Evolutionary conservation across 2,797 vertebrate genomes (phyloP).

Genomic region (Percopsis omiscomaycus): DNA sequence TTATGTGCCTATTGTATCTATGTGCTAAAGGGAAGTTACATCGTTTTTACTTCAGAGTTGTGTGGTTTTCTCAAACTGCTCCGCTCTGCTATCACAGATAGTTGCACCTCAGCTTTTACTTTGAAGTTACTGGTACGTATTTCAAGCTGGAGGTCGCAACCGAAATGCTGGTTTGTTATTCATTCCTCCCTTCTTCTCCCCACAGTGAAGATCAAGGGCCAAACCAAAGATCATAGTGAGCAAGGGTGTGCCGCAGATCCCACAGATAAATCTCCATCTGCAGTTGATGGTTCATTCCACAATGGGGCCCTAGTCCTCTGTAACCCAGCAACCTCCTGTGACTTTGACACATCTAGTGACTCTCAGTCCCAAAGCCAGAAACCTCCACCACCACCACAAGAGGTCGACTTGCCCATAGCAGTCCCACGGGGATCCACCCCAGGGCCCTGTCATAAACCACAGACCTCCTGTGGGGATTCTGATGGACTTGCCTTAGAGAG

Average conservation of each 20-base stretch:
- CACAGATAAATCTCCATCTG: conserved; percentile 6
- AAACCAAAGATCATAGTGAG: conserved; percentile 15
- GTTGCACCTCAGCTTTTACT: conserved; percentile 1
- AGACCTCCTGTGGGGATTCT: background rate
- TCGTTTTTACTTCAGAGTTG: background rate
- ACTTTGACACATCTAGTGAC: conserved; percentile 31
- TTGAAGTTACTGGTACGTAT: conserved; percentile 42
- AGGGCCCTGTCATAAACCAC: background rate
- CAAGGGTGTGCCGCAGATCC: conserved; percentile 24
- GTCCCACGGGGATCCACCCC: background rate
- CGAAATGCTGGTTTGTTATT: conserved; percentile 53
- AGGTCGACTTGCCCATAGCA: background rate
- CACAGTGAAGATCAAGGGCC: conserved; percentile 40
- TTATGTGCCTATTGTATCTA: background rate
- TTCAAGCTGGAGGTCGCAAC: conserved; percentile 52
- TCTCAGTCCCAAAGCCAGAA: conserved; percentile 2
- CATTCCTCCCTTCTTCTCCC: conserved; percentile 52
- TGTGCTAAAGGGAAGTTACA: background rate
- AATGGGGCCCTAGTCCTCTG: conserved; percentile 60
- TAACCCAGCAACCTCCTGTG: conserved; percentile 60
- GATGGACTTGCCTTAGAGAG: background rate
- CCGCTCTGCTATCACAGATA: conserved; percentile 1
- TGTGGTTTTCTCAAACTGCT: background rate
- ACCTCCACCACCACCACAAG: background rate
- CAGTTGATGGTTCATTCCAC: conserved; percentile 25